Conservation (phyloP, 2,797 vertebrate species). For the Coregonus ussuriensis region DNA sequence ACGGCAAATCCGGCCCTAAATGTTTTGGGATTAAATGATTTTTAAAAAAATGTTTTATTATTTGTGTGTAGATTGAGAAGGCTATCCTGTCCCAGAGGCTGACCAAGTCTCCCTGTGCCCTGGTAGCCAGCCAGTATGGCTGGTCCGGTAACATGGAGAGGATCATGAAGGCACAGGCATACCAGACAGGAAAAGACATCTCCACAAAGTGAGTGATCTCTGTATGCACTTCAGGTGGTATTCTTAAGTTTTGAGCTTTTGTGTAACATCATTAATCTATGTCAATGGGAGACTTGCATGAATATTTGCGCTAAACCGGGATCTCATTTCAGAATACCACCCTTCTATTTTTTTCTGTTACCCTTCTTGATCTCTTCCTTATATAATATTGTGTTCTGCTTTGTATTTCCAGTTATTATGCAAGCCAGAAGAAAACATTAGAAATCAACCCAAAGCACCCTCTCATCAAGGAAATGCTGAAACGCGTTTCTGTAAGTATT, state of each 20-base stretch:
- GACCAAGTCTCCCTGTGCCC: conserved; percentile 91
- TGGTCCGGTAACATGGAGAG: conserved; percentile 99
- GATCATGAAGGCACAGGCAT: conserved; percentile 99
- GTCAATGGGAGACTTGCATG: too few relatives aligned
- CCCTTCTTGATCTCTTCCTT: too few relatives aligned
- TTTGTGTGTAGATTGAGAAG: conserved; percentile 87
- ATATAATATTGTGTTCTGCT: too few relatives aligned
- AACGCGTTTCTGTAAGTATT: conserved; percentile 81
- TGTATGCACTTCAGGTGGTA: too few relatives aligned
- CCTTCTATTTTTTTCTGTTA: too few relatives aligned
- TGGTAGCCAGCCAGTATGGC: conserved; percentile 97
- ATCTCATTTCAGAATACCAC: too few relatives aligned
- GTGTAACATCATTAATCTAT: too few relatives aligned
- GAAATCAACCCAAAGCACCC: conserved; percentile 98
- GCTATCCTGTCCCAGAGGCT: conserved; percentile 93
- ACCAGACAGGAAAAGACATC: conserved; percentile 98
- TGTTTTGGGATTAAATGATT: too few relatives aligned
- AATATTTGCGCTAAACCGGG: too few relatives aligned
- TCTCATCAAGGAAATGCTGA: conserved; percentile 93
- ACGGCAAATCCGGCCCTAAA: too few relatives aligned
- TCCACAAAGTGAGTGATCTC: conserved; percentile 87
- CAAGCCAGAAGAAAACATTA: conserved; percentile 98
- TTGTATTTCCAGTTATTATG: conserved; percentile 84
- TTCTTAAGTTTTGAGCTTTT: too few relatives aligned
- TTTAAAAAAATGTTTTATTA: too few relatives aligned